These are phyloP conservation scores for Ormyrus nitidulus DNA, from an alignment of 2,888 invertebrate genomes.

Conservation along the genomic window DNA sequence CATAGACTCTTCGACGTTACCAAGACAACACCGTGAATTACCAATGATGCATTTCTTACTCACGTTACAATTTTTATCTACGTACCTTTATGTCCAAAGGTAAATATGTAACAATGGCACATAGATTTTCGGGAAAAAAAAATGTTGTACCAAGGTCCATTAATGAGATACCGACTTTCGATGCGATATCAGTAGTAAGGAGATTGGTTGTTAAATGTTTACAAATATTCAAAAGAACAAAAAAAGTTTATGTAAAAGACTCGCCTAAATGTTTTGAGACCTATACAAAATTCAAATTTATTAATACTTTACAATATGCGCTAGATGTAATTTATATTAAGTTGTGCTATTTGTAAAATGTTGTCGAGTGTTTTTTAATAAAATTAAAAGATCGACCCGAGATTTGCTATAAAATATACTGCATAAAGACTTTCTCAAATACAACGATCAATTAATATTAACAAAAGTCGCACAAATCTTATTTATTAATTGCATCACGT, in stretches of 20 bases:
- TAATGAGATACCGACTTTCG: conserved; percentile 57
- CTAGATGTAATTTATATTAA: conserved; percentile 60
- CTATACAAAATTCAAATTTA: conserved; percentile 54
- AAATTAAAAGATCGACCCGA: conserved; percentile 51
- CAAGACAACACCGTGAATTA: conserved; percentile 60
- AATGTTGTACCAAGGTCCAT: conserved; percentile 60
- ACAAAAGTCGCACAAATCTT: conserved; percentile 56
- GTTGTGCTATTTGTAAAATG: conserved; percentile 65
- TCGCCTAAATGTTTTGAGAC: conserved; percentile 53
- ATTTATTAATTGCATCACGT: conserved; percentile 45
- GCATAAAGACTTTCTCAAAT: conserved; percentile 53
- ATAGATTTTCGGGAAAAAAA: conserved; percentile 40
- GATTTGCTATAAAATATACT: conserved; percentile 57
- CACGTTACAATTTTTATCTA: conserved; percentile 63
- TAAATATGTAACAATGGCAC: conserved; percentile 50
- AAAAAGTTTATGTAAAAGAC: conserved; percentile 55
- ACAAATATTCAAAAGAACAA: conserved; percentile 58
- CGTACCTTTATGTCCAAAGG: conserved; percentile 58
- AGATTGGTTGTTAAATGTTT: conserved; percentile 54
- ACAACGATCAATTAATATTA: conserved; percentile 51
- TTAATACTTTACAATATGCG: conserved; percentile 52
- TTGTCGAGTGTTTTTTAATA: conserved; percentile 62
- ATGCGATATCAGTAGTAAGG: conserved; percentile 44
- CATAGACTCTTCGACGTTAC: conserved; percentile 62
- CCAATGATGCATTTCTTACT: conserved; percentile 64